A percentile compares a stretch with the other conserved stretches of the same genome.
phyloP scores from a whole-genome alignment of 2,888 invertebrate genomes.

The Hartigia nigra region DNA sequence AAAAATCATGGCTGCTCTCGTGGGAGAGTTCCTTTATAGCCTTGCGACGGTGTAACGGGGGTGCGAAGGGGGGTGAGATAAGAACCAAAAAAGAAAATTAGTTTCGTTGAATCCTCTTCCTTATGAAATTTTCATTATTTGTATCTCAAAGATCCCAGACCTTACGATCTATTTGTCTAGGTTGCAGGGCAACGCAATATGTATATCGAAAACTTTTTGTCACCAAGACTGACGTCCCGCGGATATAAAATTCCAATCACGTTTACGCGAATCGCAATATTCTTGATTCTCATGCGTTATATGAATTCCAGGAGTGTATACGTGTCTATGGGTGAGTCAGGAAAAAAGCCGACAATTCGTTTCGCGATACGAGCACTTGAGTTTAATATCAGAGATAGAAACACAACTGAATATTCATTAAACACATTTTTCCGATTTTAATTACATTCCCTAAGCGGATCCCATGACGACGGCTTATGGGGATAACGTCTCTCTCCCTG shows the following conservation, averaged over 20 bases:
- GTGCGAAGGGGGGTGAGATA: neutral
- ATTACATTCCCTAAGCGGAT: slow-evolving; percentile 65
- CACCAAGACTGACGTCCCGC: neutral
- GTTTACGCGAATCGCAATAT: neutral
- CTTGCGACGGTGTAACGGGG: neutral
- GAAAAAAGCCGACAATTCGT: neutral
- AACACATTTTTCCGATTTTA: slow-evolving; percentile 64
- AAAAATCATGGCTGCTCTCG: neutral
- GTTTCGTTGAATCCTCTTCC: neutral
- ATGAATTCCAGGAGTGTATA: neutral
- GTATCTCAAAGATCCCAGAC: no score
- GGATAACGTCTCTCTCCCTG: slow-evolving; percentile 35
- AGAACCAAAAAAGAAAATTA: neutral
- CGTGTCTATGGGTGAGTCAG: neutral
- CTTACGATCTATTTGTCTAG: neutral
- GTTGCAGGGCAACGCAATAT: neutral
- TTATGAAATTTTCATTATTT: neutral
- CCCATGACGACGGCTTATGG: slow-evolving; percentile 44
- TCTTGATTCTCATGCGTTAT: neutral
- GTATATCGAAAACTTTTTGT: neutral
- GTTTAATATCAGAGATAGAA: slow-evolving; percentile 16
- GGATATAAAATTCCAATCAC: neutral
- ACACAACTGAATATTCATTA: slow-evolving; percentile 58
- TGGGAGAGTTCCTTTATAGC: neutral
- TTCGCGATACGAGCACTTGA: neutral